phyloP scores from a whole-genome alignment of 2,888 invertebrate species.

The Parascotia fuliginaria region DNA sequence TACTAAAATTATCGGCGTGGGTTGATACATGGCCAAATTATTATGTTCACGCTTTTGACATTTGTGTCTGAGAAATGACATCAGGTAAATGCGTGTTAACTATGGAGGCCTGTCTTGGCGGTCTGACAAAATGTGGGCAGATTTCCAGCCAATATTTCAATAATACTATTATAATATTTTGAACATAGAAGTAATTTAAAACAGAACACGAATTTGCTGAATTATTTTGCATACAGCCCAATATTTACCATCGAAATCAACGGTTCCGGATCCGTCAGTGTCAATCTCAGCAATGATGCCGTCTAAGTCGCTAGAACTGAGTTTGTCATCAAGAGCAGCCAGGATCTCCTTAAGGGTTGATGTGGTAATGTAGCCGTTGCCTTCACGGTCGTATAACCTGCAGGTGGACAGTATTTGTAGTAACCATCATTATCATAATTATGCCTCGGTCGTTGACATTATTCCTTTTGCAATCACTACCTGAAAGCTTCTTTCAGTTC shows the following conservation, averaged over 20 bases:
- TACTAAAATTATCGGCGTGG: constrained; percentile 15
- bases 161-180: constrained; percentile 26
- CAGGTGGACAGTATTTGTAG: constrained; percentile 24
- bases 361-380: constrained; percentile 97
- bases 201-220: not conserved
- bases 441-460: not conserved
- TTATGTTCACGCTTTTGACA: constrained; percentile 43
- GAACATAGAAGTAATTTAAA: constrained; percentile 18
- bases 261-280: constrained; percentile 99
- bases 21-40: constrained; percentile 44
- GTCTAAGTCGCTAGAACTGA: constrained; percentile 96
- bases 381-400: constrained; percentile 97
- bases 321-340: constrained; percentile 96
- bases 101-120: constrained; percentile 37
- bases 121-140: constrained; percentile 37
- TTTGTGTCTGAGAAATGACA: constrained; percentile 35
- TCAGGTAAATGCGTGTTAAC: constrained; percentile 39
- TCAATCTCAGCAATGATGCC: constrained; percentile 99
- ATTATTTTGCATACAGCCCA: not conserved
- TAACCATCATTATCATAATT: not conserved
- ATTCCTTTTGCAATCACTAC: constrained; percentile 48
- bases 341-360: constrained; percentile 97
- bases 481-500: constrained; percentile 99
- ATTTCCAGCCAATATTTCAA: constrained; percentile 37
- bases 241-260: constrained; percentile 97